Evolutionary conservation across 2,888 invertebrate species (phyloP), one percentile per base, ranked within the genome.

Genomic region (Bellardia bayeri): DNA sequence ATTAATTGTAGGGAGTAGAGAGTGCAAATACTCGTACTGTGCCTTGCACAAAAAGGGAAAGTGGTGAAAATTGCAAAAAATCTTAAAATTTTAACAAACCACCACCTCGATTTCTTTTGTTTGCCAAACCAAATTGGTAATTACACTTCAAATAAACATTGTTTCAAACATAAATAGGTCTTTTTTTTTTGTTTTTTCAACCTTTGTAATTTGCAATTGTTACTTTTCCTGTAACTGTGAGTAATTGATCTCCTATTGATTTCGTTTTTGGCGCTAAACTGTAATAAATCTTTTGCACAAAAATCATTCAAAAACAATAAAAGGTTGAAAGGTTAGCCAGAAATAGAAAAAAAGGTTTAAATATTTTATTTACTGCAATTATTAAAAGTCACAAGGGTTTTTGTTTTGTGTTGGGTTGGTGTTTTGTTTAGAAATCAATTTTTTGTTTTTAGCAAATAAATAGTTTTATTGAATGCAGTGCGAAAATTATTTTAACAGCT

Each of bases 201-300:
- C 16, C 45, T 2, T 61, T 58, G 33, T 33, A 33, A 4, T 33
- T 33, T 33, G 33, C 1, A 1, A 30, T n/a, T 66, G 33, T 72
- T 40, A 37, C 51, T 58, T 40, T 45, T 14, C 64, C 40, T 51
- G 49, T 68, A 61, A 30, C 30, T 78, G 56, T 40, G 56, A 66
- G 84, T 85, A 87, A 87, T 87, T 87, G 87, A 87, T 87, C 85
- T 82, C 82, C 79, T 87, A 87, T 87, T 87, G 87, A 87, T 85
- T 85, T 85, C 64, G 58, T 64, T 23, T 83, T 78, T 58, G 45
- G 14, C 66, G 61, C 45, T 80, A 80, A 75, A 85, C 63, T 69
- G 80, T 69, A 6, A 81, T 85, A 85, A 85, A 83, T 83, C 80
- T 75, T 76, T 16, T 63, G 63, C 45, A 78, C 71, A 66, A 82